Evolutionary conservation across 2,888 invertebrate species (phyloP).

Genomic region (Amaurobius ferox): DNA sequence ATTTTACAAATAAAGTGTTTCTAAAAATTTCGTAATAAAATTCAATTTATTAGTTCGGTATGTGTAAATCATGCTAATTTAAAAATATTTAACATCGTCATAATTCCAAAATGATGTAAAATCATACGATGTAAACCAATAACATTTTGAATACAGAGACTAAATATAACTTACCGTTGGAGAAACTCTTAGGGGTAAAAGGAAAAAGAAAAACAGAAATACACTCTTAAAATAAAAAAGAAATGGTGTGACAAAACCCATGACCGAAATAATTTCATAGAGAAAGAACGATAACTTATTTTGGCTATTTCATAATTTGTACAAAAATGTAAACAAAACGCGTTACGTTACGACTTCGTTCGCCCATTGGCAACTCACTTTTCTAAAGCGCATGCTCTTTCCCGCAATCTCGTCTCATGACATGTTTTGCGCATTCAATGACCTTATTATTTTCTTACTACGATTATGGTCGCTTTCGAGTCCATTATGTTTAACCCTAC

Average conservation of each 20-base stretch:
- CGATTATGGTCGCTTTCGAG: not conserved
- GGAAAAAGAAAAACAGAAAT: not conserved
- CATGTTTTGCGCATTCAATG: slow-evolving; percentile 13
- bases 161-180: not conserved
- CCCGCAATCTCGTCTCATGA: slow-evolving; percentile 39
- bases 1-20: no score
- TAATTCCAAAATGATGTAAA: no score
- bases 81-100: no score
- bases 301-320: slow-evolving; percentile 17
- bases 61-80: no score
- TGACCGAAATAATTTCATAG: not conserved
- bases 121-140: no score
- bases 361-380: slow-evolving; percentile 38
- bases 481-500: slow-evolving; percentile 21
- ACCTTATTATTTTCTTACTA: slow-evolving; percentile 17
- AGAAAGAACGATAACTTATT: not conserved
- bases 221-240: not conserved
- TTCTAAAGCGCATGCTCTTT: slow-evolving; percentile 26
- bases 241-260: not conserved
- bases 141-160: no score
- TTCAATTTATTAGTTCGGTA: no score
- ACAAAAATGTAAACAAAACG: slow-evolving; percentile 37
- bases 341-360: slow-evolving; percentile 5
- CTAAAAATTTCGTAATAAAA: no score
- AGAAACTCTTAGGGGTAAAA: not conserved